Evolutionary conservation across 2,113 vertebrate species (phyloP).

Genomic region (Butorides virescens): DNA sequence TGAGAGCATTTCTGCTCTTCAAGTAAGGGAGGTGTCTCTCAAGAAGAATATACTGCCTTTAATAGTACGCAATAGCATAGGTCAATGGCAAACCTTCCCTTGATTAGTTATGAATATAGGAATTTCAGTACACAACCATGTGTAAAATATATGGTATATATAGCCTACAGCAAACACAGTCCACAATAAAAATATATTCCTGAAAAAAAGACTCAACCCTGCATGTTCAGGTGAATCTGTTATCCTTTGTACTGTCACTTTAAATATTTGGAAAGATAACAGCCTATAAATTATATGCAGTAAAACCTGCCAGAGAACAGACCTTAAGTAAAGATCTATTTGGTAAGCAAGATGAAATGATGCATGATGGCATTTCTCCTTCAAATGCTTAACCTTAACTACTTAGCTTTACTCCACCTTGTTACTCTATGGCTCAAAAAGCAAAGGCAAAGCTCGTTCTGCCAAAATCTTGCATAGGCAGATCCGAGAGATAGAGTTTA

Average conservation of each 20-base stretch:
- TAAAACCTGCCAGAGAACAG: not conserved
- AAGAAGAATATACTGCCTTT: not conserved
- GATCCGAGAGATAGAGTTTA: not conserved
- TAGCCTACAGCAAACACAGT: not conserved
- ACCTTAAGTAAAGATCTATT: not conserved
- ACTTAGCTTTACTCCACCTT: not conserved
- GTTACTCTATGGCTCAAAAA: not conserved
- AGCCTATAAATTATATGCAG: not conserved
- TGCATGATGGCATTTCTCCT: not conserved
- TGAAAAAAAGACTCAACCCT: not conserved
- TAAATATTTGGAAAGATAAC: not conserved
- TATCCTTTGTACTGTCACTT: not conserved
- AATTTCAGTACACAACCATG: not conserved
- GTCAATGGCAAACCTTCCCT: not conserved
- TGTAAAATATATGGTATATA: fast-evolving
- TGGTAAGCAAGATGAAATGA: not conserved
- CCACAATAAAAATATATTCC: not conserved
- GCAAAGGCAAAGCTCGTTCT: not conserved
- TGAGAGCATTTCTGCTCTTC: not conserved
- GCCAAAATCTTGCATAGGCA: not conserved
- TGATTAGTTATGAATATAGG: not conserved
- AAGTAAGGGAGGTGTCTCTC: not conserved
- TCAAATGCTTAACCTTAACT: not conserved
- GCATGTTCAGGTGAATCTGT: not conserved
- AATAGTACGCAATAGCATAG: fast-evolving